These are phyloP conservation scores for Pseudeuparius sepicola DNA, from an alignment of 2,888 invertebrate species.

Conservation along the genomic window DNA sequence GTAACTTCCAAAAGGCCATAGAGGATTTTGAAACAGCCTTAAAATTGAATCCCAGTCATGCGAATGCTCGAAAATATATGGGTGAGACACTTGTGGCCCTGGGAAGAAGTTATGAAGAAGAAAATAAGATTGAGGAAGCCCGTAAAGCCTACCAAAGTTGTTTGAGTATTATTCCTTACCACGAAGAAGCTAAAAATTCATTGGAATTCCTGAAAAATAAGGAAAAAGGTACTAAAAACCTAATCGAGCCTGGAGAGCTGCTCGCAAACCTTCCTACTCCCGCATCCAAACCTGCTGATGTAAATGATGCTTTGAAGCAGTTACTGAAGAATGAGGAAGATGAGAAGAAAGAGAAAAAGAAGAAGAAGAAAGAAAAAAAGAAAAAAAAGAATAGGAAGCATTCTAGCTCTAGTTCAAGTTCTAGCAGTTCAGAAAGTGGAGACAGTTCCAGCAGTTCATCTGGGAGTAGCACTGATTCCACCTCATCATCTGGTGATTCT, in stretches of 20 bases:
- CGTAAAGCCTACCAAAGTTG: conserved; percentile 78
- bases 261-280: conserved; percentile 50
- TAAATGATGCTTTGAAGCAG: conserved; percentile 56
- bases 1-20: conserved; percentile 86
- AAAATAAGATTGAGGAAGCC: conserved; percentile 76
- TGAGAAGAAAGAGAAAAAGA: conserved; percentile 53
- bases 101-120: conserved; percentile 81
- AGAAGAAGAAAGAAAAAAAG: conserved; percentile 53
- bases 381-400: conserved; percentile 55
- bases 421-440: conserved; percentile 44
- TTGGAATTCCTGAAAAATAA: conserved; percentile 72
- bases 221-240: conserved; percentile 43
- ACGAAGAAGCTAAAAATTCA: conserved; percentile 73
- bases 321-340: conserved; percentile 44
- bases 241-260: conserved; percentile 54
- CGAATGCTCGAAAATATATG: conserved; percentile 89
- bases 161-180: conserved; percentile 71
- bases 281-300: conserved; percentile 39
- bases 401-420: conserved; percentile 40
- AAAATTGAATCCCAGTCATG: conserved; percentile 78
- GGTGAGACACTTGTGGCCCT: conserved; percentile 86
- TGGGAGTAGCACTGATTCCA: conserved; percentile 54
- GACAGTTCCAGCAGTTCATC: conserved; percentile 46
- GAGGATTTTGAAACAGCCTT: conserved; percentile 90
- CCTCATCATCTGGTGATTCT: conserved; percentile 50